Base-by-base conservation (phyloP, 2,113 vertebrate species). In the Mormoops blainvillei region DNA sequence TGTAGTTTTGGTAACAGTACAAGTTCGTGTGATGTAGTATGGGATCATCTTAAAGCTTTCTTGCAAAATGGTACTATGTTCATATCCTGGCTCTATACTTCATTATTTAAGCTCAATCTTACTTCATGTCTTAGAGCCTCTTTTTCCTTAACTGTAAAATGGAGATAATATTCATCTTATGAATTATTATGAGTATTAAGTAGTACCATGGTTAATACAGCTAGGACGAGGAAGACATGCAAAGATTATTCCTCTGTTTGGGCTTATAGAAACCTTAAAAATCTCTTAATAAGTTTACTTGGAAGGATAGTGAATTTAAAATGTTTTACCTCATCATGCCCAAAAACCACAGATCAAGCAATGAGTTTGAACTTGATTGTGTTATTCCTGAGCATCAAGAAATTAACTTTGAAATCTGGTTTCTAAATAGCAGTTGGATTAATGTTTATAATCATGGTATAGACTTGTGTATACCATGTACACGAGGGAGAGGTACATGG, bases 181-280 rank as follows among this genome's bases (percentile, higher is more conserved):
- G 11, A 18, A 50, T 74, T 61, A 45, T 70, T 73, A 50, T 45
- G 28, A 54, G 14, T 58, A 52, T 81, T 90, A 91, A 67, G 24
- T 89, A 15, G 31, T 73, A 33, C 85, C 4, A n/a, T 70, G 13
- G 28, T 26, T 83, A 85, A n/a, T n/a, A 56, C 22, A 56, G 41
- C 8, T 71, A 50, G 70, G 12, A 38, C n/a, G 84, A 81, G 73
- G 15, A 81, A 76, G 19, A 0, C 19, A 91, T 56, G 50, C 24
- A 91, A 77, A 86, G 43, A 77, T 91, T 67, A 83, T 95, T 73
- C 31, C 16, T 81, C 20, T 94, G 2, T 48, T 94, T 92, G 92
- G 50, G 10, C 56, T n/a, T 85, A 50, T 48, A 45, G 76, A 83
- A 93, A 65, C 22, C 7, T 22, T 83, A 71, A 82, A 80, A 41